phyloP scores from a whole-genome alignment of 2,113 vertebrate species.

The Aix galericulata region DNA sequence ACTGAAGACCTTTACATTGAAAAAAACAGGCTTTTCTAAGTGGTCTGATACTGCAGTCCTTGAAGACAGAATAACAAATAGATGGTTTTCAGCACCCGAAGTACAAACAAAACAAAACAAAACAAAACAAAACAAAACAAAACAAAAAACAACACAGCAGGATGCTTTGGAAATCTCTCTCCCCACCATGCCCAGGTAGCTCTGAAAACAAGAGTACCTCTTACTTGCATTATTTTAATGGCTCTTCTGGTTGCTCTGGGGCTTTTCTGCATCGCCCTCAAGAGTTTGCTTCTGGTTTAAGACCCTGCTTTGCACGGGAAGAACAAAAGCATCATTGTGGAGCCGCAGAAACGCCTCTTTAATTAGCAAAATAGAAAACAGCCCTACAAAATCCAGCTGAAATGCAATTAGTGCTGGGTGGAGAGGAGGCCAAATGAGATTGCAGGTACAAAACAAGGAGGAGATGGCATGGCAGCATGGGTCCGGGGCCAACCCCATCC shows the following conservation, averaged over 20 bases:
- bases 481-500: not conserved
- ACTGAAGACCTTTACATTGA: accelerated
- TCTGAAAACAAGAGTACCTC: not conserved
- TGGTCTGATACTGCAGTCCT: accelerated
- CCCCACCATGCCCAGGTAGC: not conserved
- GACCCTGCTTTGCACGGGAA: not conserved
- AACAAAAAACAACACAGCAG: not conserved
- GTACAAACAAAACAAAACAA: not conserved
- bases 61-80: accelerated
- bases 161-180: not conserved
- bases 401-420: slow-evolving; percentile 19
- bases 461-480: not conserved
- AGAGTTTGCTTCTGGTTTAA: not conserved
- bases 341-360: slow-evolving; percentile 45
- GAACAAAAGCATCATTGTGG: not conserved
- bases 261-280: not conserved
- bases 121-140: not conserved
- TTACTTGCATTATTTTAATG: not conserved
- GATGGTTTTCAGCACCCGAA: not conserved
- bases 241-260: not conserved
- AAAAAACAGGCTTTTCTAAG: not conserved
- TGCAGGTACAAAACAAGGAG: not conserved
- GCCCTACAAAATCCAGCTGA: not conserved
- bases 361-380: slow-evolving; percentile 21
- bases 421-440: slow-evolving; percentile 18